Evolutionary conservation across 2,888 invertebrate species (phyloP).

Genomic region (Oscheius sp.): DNA sequence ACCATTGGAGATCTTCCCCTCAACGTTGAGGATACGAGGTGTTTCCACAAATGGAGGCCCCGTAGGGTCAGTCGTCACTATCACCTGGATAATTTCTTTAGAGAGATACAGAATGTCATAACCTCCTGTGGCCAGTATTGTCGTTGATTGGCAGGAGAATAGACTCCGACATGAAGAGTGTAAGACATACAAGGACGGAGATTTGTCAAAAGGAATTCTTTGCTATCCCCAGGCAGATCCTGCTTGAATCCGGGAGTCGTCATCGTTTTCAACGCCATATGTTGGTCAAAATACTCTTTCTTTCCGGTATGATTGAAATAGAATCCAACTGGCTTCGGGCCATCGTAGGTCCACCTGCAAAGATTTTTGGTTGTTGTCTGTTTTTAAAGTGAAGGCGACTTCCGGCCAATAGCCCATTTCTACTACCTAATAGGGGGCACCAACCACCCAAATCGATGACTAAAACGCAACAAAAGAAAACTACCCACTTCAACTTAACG

Average conservation of each 20-base stretch:
- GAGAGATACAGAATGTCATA: conserved; percentile 18
- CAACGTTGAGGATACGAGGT: conserved; percentile 56
- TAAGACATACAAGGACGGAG: conserved; percentile 70
- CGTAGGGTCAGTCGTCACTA: conserved; percentile 62
- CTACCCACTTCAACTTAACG: conserved; percentile 56
- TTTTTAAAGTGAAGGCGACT: not conserved
- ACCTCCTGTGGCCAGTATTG: conserved; percentile 69
- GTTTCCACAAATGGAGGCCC: conserved; percentile 69
- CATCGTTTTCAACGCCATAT: conserved; percentile 63
- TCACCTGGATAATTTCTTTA: conserved; percentile 36
- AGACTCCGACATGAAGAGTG: conserved; percentile 68
- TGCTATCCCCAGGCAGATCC: conserved; percentile 50
- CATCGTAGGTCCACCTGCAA: conserved; percentile 69
- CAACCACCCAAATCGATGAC: conserved; percentile 2
- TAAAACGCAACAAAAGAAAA: conserved; percentile 7
- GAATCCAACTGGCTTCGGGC: conserved; percentile 63
- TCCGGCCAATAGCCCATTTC: conserved; percentile 13
- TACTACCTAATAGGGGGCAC: conserved; percentile 3
- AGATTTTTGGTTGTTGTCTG: not conserved
- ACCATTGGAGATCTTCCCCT: conserved; percentile 43
- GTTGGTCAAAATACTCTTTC: conserved; percentile 69
- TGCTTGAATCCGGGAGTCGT: conserved; percentile 66
- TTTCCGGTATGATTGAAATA: conserved; percentile 70
- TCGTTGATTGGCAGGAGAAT: conserved; percentile 54
- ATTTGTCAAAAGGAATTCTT: conserved; percentile 52